These are phyloP conservation scores for Syngnathus typhle DNA, from an alignment of 2,113 vertebrate genomes.

Conservation along the genomic window DNA sequence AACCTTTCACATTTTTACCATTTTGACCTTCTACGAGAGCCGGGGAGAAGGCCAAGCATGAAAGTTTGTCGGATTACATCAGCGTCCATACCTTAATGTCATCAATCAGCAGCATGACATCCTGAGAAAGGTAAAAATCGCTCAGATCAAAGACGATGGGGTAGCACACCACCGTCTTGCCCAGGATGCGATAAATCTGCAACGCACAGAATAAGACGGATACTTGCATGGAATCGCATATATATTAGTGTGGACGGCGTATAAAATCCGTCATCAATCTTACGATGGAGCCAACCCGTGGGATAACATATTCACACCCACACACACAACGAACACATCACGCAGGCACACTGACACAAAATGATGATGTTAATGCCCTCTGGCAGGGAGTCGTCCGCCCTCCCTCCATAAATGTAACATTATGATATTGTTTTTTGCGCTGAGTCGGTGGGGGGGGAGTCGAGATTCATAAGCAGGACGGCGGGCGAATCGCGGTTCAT, in stretches of 20 bases:
- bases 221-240: slow-evolving; percentile 31
- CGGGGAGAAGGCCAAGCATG: background rate
- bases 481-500: too few relatives aligned
- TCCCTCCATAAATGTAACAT: slow-evolving; percentile 48
- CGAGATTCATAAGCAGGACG: slow-evolving; percentile 44
- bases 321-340: background rate
- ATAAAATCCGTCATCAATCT: slow-evolving; percentile 60
- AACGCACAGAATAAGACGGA: slow-evolving; percentile 38
- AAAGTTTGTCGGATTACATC: background rate
- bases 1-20: background rate
- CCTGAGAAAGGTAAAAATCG: slow-evolving; percentile 98
- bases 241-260: slow-evolving; percentile 44
- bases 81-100: slow-evolving; percentile 87
- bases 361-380: slow-evolving; percentile 52
- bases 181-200: slow-evolving; percentile 94
- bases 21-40: background rate
- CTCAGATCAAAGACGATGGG: slow-evolving; percentile 98
- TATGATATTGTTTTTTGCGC: slow-evolving; percentile 52
- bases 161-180: slow-evolving; percentile 96
- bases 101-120: slow-evolving; percentile 96
- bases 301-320: slow-evolving; percentile 20
- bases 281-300: slow-evolving; percentile 28
- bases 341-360: slow-evolving; percentile 14
- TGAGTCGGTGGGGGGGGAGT: slow-evolving; percentile 23
- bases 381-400: slow-evolving; percentile 52